These are phyloP conservation scores for Neelides sp. DNA, from an alignment of 1,140 invertebrate species.

Conservation along the genomic window DNA sequence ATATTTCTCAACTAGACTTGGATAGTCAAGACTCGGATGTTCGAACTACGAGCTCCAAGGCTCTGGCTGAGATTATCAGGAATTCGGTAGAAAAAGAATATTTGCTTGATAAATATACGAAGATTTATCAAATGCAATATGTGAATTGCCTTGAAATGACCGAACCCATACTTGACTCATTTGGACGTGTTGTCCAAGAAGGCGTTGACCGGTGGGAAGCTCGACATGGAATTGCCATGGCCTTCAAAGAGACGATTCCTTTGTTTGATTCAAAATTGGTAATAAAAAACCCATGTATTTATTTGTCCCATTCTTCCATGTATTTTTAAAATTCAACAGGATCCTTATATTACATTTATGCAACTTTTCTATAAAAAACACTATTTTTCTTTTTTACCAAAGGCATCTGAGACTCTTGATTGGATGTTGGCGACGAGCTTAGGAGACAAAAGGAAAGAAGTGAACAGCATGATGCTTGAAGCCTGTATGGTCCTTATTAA, in stretches of 20 bases:
- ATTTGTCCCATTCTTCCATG: too few species aligned
- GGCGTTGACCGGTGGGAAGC: constrained; percentile 77
- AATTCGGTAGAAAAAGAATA: constrained; percentile 65
- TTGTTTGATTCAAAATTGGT: constrained; percentile 55
- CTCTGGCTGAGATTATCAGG: constrained; percentile 57
- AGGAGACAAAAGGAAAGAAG: constrained; percentile 66
- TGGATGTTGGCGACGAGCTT: constrained; percentile 76
- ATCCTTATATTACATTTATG: too few species aligned
- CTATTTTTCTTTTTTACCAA: neutral
- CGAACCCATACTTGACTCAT: constrained; percentile 74
- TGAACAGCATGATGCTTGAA: constrained; percentile 78
- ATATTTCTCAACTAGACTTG: too few species aligned
- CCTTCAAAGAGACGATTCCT: constrained; percentile 58
- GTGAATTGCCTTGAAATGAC: constrained; percentile 62
- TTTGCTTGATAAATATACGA: constrained; percentile 56
- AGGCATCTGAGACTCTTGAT: constrained; percentile 21
- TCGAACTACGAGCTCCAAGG: constrained; percentile 34
- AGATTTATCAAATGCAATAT: constrained; percentile 56
- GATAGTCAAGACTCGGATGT: too few species aligned
- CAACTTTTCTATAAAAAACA: too few species aligned
- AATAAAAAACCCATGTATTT: too few species aligned
- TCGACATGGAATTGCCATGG: constrained; percentile 71
- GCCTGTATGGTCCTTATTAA: constrained; percentile 85
- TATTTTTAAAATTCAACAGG: too few species aligned
- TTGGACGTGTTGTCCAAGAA: constrained; percentile 74